A percentile compares a stretch with the other conserved stretches of the same genome.
These are phyloP conservation scores for Oceanodroma leucorhoa DNA, from an alignment of 2,797 vertebrate genomes.

Conservation along the genomic window DNA sequence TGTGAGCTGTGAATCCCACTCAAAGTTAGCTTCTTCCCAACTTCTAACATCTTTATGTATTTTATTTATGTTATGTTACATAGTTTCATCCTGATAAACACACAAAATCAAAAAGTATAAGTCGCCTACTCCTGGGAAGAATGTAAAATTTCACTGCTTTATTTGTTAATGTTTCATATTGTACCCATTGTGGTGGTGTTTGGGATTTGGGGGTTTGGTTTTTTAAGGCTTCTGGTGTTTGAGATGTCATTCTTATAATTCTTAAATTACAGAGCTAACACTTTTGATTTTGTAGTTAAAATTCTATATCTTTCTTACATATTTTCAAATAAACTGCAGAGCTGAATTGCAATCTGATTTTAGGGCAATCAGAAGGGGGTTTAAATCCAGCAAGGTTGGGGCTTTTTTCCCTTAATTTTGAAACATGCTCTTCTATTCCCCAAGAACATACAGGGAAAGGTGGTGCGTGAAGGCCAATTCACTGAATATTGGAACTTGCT, in stretches of 20 bases:
- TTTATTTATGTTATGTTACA: neutral
- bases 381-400: neutral
- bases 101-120: neutral
- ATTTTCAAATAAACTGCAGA: neutral
- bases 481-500: neutral
- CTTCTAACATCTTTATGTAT: neutral
- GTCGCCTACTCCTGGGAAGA: neutral
- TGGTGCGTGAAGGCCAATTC: neutral
- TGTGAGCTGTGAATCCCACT: neutral
- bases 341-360: neutral
- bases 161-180: neutral
- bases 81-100: neutral
- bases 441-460: neutral
- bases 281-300: neutral
- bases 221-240: neutral
- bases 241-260: neutral
- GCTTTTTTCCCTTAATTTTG: neutral
- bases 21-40: neutral
- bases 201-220: accelerated
- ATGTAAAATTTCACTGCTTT: neutral
- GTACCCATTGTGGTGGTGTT: neutral
- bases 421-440: neutral
- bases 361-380: neutral
- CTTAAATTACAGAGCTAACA: neutral
- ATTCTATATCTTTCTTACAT: neutral